phyloP scores from a whole-genome alignment of 2,797 vertebrate species.

The Sebastes minor region DNA sequence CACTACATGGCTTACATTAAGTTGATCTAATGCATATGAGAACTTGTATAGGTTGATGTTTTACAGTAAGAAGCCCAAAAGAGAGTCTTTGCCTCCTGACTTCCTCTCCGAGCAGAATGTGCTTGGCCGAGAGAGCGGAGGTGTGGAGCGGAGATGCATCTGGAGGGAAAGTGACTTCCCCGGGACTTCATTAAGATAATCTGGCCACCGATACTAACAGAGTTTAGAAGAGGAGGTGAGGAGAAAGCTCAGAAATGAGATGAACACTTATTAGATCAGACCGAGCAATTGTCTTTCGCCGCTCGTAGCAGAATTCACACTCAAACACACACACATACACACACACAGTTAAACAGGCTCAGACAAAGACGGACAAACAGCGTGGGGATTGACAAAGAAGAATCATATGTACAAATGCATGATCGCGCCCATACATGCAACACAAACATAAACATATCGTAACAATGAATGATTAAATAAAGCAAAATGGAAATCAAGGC shows the following conservation, averaged over 20 bases:
- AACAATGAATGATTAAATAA: neutral
- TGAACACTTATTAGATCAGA: conserved; percentile 86
- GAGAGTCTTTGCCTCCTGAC: neutral
- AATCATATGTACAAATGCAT: conserved; percentile 1
- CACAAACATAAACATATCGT: neutral
- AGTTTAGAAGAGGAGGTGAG: conserved; percentile 81
- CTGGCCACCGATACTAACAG: conserved; percentile 83
- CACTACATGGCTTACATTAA: conserved; percentile 18
- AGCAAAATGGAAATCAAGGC: neutral
- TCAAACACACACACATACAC: conserved; percentile 19
- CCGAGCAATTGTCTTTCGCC: conserved; percentile 69
- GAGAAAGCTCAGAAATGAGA: conserved; percentile 82
- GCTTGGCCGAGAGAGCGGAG: neutral
- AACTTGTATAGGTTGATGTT: conserved; percentile 11
- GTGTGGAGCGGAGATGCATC: conserved; percentile 31
- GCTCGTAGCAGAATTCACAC: conserved; percentile 60
- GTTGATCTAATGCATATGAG: conserved; percentile 20
- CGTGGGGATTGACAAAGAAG: conserved; percentile 2
- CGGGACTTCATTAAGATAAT: conserved; percentile 87
- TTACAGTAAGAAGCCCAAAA: conserved; percentile 8
- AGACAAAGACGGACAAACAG: conserved; percentile 22
- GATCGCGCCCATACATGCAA: neutral
- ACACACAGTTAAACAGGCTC: neutral
- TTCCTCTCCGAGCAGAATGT: neutral
- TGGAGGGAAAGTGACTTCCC: conserved; percentile 77